Conservation (phyloP, 2,888 invertebrate genomes). For the Phoenoteleia sp. region DNA sequence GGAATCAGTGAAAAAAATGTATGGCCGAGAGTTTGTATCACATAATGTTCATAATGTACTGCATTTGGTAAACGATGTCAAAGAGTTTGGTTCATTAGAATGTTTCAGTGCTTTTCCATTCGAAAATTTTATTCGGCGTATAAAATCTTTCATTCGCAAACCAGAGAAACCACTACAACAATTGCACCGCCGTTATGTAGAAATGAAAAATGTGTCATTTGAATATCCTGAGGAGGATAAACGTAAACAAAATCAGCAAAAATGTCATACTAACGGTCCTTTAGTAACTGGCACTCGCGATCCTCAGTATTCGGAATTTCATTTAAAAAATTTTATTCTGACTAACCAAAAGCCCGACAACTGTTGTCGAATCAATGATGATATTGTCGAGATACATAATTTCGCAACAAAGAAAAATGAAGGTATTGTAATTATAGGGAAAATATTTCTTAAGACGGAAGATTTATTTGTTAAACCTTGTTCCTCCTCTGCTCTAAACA, state of each 20-base stretch:
- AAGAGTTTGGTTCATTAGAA: slow-evolving; percentile 6
- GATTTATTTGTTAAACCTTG: background rate
- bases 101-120: slow-evolving; percentile 19
- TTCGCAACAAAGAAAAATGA: background rate
- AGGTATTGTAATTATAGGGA: background rate
- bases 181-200: background rate
- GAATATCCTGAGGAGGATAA: too few relatives aligned
- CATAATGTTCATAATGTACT: slow-evolving; percentile 1
- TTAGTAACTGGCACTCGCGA: background rate
- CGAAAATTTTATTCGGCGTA: slow-evolving; percentile 3
- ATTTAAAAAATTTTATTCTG: background rate
- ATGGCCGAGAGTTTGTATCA: background rate
- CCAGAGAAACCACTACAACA: slow-evolving; percentile 12
- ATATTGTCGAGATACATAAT: background rate
- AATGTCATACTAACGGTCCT: background rate
- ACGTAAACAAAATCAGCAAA: too few relatives aligned
- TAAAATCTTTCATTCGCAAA: background rate
- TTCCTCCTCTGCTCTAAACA: background rate
- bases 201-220: slow-evolving; percentile 1
- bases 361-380: background rate
- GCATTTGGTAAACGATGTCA: background rate
- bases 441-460: background rate
- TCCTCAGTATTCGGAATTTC: background rate
- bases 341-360: background rate
- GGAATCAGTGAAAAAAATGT: background rate